Evolutionary conservation across 1,140 invertebrate genomes (phyloP).

Genomic region (Medauroidea extradentata): DNA sequence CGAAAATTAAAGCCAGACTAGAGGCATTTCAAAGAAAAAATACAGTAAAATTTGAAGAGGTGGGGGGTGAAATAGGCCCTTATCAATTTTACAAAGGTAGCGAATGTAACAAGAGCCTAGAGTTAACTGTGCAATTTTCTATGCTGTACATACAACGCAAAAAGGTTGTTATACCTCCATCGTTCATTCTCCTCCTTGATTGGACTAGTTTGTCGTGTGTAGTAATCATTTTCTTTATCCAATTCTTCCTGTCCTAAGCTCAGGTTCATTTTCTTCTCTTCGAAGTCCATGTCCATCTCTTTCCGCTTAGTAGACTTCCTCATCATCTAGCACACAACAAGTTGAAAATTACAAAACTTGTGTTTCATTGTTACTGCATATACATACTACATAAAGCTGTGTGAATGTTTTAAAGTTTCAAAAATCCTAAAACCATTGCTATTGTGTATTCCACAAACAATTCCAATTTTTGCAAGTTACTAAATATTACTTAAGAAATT

Average conservation of each 20-base stretch:
- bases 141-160: too few relatives aligned
- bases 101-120: not conserved
- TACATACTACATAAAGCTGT: not conserved
- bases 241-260: constrained; percentile 77
- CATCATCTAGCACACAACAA: constrained; percentile 54
- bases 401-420: not conserved
- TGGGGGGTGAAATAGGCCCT: not conserved
- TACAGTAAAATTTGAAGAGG: too few relatives aligned
- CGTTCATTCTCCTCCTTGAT: constrained; percentile 28
- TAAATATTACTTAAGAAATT: too few relatives aligned
- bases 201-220: constrained; percentile 56
- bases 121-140: not conserved
- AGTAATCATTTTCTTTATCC: constrained; percentile 85
- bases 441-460: too few relatives aligned
- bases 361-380: not conserved
- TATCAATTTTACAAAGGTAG: not conserved
- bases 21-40: too few relatives aligned
- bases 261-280: constrained; percentile 93
- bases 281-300: constrained; percentile 93
- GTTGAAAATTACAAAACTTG: not conserved
- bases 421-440: not conserved
- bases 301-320: constrained; percentile 88
- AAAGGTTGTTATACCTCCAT: constrained; percentile 16
- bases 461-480: too few relatives aligned
- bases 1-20: too few relatives aligned